Base-by-base conservation (phyloP, 2,113 vertebrate species). In the Lagopus muta region DNA sequence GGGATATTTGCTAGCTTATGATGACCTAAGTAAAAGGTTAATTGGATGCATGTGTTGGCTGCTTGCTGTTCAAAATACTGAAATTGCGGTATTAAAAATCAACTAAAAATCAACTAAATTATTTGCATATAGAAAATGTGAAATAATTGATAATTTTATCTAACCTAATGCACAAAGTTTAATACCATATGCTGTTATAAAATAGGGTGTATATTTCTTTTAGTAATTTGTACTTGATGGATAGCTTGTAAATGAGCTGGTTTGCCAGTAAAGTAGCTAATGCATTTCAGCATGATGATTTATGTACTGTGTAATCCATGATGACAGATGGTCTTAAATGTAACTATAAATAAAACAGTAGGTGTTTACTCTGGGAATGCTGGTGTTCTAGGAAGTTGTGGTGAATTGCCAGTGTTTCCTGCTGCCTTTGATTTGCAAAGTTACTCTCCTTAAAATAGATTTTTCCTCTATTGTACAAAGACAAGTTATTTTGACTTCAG, bases 321-420 rank as follows among this genome's bases (percentile, higher is more conserved):
- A 92, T 95, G 97, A 94, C 94, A 97, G 94, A 84, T 95, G 83
- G 91, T 92, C 62, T 92, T 92, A 81, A 83, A 90, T 61, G 58
- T 90, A 94, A 69, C 93, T 95, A 87, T 92, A 95, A 95, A 96
- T 97, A 92, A 96, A 95, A 66, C 62, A 94, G 82, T 94, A 95
- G 79, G 64, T 92, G 76, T 96, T 96, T 94, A 81, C 92, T 91
- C 43, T 72, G 64, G 70, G 82, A 95, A 27, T 47, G 69, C 76
- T 88, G 54, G 32, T 85, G 40, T 88, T 89, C 71, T 86, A 77
- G 65, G 73, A 89, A 72, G 76, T 65, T n/a, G 13, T 52, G 42
- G 22, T 93, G 66, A 71, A 88, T 84, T 88, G 52, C 69, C 73
- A 88, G 64, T 42, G 40, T 91, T 91, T 71, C 21, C 52, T 11